Conservation (phyloP, 2,888 invertebrate species). For the Ephialtes manifestator region DNA sequence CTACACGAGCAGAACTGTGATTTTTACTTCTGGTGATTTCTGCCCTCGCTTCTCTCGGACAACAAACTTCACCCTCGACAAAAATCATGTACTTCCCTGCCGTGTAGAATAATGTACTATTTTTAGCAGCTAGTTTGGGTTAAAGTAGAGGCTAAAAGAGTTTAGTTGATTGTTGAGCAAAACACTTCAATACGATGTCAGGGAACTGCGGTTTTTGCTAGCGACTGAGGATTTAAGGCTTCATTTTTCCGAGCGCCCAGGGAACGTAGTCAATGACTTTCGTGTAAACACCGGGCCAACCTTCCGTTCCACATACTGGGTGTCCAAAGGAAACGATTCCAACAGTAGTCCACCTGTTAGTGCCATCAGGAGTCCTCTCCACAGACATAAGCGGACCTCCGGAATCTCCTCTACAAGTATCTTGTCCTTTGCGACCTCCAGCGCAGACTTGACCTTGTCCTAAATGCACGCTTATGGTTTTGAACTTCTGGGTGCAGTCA, state of each 20-base stretch:
- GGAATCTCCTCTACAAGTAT: conserved; percentile 92
- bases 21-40: too few species aligned
- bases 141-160: too few species aligned
- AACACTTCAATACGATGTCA: too few species aligned
- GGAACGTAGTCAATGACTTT: conserved; percentile 87
- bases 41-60: too few species aligned
- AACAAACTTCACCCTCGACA: too few species aligned
- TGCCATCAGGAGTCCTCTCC: conserved; percentile 65
- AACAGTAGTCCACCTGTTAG: conserved; percentile 86
- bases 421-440: conserved; percentile 90
- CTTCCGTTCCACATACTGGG: conserved; percentile 87
- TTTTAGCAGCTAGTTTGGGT: too few species aligned
- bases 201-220: too few species aligned
- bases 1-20: too few species aligned
- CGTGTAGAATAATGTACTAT: too few species aligned
- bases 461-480: conserved; percentile 85
- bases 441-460: conserved; percentile 89
- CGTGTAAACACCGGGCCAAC: conserved; percentile 89
- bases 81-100: too few species aligned
- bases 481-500: conserved; percentile 88
- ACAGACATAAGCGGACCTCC: conserved; percentile 83
- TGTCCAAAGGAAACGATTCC: conserved; percentile 89
- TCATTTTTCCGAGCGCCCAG: conserved; percentile 87
- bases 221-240: too few species aligned
- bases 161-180: too few species aligned